phyloP scores from a whole-genome alignment of 1,140 invertebrate species.

The Mactra quadrangularis region DNA sequence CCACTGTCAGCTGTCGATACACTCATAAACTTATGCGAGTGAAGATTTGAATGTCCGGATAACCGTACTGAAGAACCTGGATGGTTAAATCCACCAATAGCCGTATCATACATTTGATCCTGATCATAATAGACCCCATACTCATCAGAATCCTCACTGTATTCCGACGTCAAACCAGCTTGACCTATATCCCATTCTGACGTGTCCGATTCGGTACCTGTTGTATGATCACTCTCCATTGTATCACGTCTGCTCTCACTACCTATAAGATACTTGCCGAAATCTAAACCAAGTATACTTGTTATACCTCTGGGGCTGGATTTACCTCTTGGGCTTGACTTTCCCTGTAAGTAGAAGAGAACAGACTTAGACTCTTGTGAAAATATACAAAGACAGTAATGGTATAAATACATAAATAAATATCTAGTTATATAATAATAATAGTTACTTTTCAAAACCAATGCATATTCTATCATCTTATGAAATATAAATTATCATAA shows the following conservation, averaged over 20 bases:
- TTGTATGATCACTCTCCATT: constrained; percentile 54
- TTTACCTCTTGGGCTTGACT: not conserved
- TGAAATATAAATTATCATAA: no score
- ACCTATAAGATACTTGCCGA: constrained; percentile 50
- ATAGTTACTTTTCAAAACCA: no score
- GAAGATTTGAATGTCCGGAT: not conserved
- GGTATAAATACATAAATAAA: no score
- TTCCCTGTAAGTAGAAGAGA: no score
- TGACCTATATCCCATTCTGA: constrained; percentile 47
- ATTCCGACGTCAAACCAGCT: constrained; percentile 36
- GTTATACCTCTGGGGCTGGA: not conserved
- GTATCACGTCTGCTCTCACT: not conserved
- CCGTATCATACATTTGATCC: constrained; percentile 43
- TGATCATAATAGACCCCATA: constrained; percentile 58
- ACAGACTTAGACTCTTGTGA: no score
- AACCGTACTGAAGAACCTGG: not conserved
- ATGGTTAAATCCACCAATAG: constrained; percentile 15
- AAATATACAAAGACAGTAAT: not conserved
- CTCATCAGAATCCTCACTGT: constrained; percentile 58
- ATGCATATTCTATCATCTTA: no score
- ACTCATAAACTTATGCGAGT: constrained; percentile 34
- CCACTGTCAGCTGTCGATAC: constrained; percentile 23
- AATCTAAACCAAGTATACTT: constrained; percentile 31
- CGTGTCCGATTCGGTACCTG: constrained; percentile 42
- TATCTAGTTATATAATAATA: no score